phyloP scores from a whole-genome alignment of 1,140 invertebrate species.

The Xylocopa sonorina region DNA sequence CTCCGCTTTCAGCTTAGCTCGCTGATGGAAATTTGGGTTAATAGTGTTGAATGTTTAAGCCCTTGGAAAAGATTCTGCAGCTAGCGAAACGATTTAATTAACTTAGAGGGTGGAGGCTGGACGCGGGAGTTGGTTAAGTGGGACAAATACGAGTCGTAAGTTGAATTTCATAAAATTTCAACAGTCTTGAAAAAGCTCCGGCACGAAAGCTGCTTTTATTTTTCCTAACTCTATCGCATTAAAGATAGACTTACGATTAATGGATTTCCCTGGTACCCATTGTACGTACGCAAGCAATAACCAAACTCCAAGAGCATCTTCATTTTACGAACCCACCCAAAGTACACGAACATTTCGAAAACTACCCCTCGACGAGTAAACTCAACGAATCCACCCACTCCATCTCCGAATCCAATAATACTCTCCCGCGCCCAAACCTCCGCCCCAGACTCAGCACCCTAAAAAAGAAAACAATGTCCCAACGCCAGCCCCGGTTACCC shows the following conservation, averaged over 20 bases:
- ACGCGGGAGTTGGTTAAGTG: no score
- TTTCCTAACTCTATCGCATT: no score
- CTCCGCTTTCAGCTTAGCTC: no score
- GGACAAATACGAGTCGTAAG: background rate
- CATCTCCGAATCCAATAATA: background rate
- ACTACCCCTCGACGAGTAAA: background rate
- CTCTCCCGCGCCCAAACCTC: background rate
- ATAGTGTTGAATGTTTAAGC: no score
- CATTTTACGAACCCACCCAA: no score
- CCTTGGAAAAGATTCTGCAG: background rate
- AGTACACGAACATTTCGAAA: no score
- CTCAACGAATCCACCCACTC: background rate
- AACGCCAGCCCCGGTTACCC: background rate
- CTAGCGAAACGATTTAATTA: background rate
- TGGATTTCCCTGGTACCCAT: no score
- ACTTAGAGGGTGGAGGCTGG: no score
- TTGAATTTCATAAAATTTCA: background rate
- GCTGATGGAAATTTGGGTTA: no score
- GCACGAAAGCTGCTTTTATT: no score
- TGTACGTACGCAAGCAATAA: background rate
- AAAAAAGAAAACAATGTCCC: background rate
- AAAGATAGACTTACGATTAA: no score
- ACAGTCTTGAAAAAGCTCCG: no score
- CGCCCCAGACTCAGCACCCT: background rate
- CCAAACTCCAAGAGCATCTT: background rate